phyloP scores from a whole-genome alignment of 2,888 invertebrate genomes.

The Caenorhabditis japonica region DNA sequence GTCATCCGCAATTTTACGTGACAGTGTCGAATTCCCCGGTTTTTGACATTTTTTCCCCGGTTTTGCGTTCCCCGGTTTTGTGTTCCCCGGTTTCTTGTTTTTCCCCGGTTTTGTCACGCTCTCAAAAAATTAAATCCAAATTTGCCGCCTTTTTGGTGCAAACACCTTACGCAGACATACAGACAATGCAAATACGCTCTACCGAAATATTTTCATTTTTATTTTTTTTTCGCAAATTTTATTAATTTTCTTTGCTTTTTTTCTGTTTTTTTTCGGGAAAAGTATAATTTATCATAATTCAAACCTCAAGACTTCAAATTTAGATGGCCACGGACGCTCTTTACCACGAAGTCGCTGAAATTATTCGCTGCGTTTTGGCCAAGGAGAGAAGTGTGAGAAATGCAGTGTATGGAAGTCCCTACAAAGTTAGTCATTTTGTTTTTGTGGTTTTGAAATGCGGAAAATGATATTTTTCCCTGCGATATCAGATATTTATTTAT shows the following conservation, averaged over 20 bases:
- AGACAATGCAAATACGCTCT: conserved; percentile 14
- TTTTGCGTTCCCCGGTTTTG: too few species aligned
- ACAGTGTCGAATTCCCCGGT: too few species aligned
- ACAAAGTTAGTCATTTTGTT: conserved; percentile 67
- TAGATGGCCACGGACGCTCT: conserved; percentile 63
- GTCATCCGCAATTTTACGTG: too few species aligned
- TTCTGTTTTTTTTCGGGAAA: conserved; percentile 1
- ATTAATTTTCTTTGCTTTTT: not conserved
- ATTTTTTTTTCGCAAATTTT: conserved; percentile 1
- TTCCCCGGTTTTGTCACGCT: too few species aligned
- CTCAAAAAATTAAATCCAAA: too few species aligned
- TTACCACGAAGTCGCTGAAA: conserved; percentile 66
- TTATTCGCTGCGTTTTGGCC: conserved; percentile 63
- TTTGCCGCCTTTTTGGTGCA: too few species aligned
- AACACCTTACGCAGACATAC: conserved; percentile 5
- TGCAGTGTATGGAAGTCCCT: conserved; percentile 66
- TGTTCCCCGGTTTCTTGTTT: too few species aligned
- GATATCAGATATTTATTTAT: too few species aligned
- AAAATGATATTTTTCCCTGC: conserved; percentile 18
- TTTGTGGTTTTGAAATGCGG: conserved; percentile 7
- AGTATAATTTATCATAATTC: conserved; percentile 22
- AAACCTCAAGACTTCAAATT: conserved; percentile 14
- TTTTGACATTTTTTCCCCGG: too few species aligned
- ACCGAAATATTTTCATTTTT: conserved; percentile 3
- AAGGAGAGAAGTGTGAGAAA: conserved; percentile 66